These are phyloP conservation scores for Drosophila equinoxialis DNA, from an alignment of 1,140 invertebrate species.

Conservation along the genomic window DNA sequence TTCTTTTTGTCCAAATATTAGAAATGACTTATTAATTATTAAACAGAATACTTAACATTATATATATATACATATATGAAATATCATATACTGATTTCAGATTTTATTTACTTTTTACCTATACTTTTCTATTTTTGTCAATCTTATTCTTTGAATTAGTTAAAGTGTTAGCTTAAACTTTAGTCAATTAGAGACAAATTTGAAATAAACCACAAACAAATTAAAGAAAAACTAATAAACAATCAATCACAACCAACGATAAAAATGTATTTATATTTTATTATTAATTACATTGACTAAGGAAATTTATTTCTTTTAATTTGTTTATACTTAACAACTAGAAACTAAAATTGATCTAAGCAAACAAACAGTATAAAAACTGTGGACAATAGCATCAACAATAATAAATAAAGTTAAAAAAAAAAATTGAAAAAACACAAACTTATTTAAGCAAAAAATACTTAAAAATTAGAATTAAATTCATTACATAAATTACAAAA, in stretches of 20 bases:
- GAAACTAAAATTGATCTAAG: neutral
- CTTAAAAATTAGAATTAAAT: neutral
- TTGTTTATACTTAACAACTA: neutral
- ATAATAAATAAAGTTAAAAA: neutral
- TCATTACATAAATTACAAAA: conserved; percentile 10
- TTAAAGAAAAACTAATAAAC: neutral
- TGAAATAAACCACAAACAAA: neutral
- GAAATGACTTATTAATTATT: too few species aligned
- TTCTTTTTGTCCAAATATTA: neutral
- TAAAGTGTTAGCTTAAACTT: neutral
- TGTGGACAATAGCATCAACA: neutral
- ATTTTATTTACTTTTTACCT: too few species aligned
- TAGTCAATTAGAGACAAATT: neutral
- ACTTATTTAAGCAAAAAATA: neutral
- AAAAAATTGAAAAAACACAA: neutral
- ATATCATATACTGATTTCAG: too few species aligned
- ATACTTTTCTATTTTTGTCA: too few species aligned
- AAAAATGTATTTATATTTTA: neutral
- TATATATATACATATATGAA: too few species aligned
- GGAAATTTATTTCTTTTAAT: neutral
- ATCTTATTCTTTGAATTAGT: neutral
- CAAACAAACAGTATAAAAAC: neutral
- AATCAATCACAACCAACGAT: conserved; percentile 6
- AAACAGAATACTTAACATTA: too few species aligned
- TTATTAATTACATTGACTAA: conserved; percentile 10